These are phyloP conservation scores for Rhizoglyphus robini DNA, from an alignment of 1,140 invertebrate species.

Conservation along the genomic window DNA sequence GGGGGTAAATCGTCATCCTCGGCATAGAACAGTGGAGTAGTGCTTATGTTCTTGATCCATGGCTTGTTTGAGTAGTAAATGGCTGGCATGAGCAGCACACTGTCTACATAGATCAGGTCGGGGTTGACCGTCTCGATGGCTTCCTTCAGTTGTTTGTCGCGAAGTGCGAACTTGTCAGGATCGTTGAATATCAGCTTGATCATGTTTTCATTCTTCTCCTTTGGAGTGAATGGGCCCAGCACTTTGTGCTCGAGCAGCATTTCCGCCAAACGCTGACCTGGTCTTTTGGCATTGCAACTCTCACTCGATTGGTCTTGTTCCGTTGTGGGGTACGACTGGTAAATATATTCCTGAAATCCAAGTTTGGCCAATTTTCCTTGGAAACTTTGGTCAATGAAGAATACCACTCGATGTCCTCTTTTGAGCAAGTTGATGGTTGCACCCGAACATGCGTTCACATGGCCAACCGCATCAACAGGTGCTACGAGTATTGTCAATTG, in stretches of 20 bases:
- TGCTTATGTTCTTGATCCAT: background rate
- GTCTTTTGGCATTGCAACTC: background rate
- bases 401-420: background rate
- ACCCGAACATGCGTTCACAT: background rate
- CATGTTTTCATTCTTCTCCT: background rate
- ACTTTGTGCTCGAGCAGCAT: background rate
- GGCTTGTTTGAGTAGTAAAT: background rate
- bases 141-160: background rate
- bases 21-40: conserved; percentile 1
- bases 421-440: background rate
- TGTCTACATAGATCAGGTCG: background rate
- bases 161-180: background rate
- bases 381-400: background rate
- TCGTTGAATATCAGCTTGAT: background rate
- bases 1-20: background rate
- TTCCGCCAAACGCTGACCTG: background rate
- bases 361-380: background rate
- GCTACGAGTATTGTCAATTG: background rate
- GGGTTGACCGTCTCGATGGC: background rate
- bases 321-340: background rate
- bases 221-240: background rate
- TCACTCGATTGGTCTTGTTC: no score
- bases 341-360: background rate
- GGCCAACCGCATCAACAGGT: background rate
- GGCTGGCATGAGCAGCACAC: background rate